These are phyloP conservation scores for Xanthia icteritia DNA, from an alignment of 2,888 invertebrate genomes.

Conservation along the genomic window DNA sequence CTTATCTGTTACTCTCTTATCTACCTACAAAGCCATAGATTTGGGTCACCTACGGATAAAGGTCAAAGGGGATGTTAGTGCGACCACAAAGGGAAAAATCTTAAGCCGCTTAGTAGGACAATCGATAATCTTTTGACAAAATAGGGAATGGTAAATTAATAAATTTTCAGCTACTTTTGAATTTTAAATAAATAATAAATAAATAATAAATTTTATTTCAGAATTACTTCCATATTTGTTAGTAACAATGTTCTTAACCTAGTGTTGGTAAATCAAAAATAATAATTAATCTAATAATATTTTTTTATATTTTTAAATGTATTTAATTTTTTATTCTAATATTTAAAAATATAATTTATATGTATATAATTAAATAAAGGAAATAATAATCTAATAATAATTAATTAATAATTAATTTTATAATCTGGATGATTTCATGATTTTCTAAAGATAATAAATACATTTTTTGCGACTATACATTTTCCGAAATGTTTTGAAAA, in stretches of 20 bases:
- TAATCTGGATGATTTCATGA: not conserved
- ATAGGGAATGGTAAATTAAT: not conserved
- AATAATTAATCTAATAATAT: too few relatives aligned
- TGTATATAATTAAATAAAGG: too few relatives aligned
- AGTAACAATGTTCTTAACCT: too few relatives aligned
- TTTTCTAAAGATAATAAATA: not conserved
- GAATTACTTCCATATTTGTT: too few relatives aligned
- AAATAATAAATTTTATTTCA: too few relatives aligned
- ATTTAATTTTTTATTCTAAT: too few relatives aligned
- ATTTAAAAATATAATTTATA: too few relatives aligned
- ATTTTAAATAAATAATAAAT: too few relatives aligned
- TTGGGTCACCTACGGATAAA: constrained; percentile 49
- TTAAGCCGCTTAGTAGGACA: constrained; percentile 10
- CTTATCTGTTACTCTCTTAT: not conserved
- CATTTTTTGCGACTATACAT: not conserved
- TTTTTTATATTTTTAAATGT: too few relatives aligned
- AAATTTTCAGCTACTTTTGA: not conserved
- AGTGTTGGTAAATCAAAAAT: too few relatives aligned
- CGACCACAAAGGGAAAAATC: constrained; percentile 11
- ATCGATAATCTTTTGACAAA: not conserved
- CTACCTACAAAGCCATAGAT: constrained; percentile 23
- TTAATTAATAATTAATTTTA: too few relatives aligned
- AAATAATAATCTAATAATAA: too few relatives aligned
- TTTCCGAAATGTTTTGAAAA: not conserved
- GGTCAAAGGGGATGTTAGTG: constrained; percentile 12